phyloP scores from a whole-genome alignment of 64 coral and sea anemone species.

The Catalaphyllia jardinei region DNA sequence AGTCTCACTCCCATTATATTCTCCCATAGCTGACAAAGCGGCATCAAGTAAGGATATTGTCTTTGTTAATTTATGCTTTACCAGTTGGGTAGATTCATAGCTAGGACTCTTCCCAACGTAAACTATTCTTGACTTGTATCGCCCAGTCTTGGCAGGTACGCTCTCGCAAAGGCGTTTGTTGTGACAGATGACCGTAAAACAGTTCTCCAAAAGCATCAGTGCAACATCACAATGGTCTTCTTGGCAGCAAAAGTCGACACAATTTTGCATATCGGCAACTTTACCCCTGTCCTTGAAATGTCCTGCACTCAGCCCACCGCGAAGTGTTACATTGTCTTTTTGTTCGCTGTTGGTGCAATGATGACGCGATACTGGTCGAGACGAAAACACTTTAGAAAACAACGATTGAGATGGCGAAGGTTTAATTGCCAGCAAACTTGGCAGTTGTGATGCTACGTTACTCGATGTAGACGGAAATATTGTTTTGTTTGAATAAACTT shows the following conservation, averaged over 20 bases:
- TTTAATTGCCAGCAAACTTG: background rate
- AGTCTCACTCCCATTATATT: background rate
- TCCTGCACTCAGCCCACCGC: constrained; percentile 62
- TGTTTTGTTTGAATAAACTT: background rate
- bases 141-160: constrained; percentile 65
- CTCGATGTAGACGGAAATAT: background rate
- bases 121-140: constrained; percentile 73
- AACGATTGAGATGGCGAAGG: constrained; percentile 1
- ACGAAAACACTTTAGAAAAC: constrained; percentile 12
- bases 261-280: constrained; percentile 29
- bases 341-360: constrained; percentile 17
- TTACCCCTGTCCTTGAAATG: constrained; percentile 74
- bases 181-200: constrained; percentile 80
- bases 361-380: background rate
- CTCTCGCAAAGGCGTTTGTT: constrained; percentile 59
- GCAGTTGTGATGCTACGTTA: background rate
- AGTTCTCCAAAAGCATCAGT: constrained; percentile 76
- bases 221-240: constrained; percentile 79
- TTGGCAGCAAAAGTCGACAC: constrained; percentile 67
- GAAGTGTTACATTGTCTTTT: constrained; percentile 61
- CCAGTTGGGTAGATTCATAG: background rate
- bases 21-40: constrained; percentile 1
- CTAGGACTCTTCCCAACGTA: constrained; percentile 51
- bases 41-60: background rate
- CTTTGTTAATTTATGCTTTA: background rate